A percentile compares a stretch with the other conserved stretches of the same genome.
These are phyloP conservation scores for Spea multiplicata DNA, from an alignment of 2,113 vertebrate species.

Conservation along the genomic window DNA sequence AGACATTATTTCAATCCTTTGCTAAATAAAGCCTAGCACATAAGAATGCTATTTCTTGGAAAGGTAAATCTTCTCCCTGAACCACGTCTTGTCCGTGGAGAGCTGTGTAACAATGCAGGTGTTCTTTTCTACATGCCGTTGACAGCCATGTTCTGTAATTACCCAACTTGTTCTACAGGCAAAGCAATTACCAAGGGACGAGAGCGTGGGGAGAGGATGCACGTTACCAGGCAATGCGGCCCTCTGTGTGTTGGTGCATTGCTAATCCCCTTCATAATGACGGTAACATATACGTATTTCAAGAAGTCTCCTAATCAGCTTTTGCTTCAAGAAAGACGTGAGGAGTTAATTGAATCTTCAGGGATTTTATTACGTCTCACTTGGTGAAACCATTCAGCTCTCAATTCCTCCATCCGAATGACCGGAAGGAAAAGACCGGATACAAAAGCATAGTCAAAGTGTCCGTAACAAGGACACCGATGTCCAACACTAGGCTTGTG, in stretches of 20 bases:
- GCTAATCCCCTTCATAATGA: constrained; percentile 55
- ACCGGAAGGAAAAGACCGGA: constrained; percentile 53
- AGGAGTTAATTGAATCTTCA: constrained; percentile 74
- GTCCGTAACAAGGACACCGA: too few relatives aligned
- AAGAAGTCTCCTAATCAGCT: constrained; percentile 69
- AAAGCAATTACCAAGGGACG: constrained; percentile 54
- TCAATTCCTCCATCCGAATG: constrained; percentile 65
- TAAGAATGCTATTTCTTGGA: constrained; percentile 9
- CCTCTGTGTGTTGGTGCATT: constrained; percentile 28
- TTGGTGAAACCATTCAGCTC: constrained; percentile 61
- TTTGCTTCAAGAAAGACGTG: constrained; percentile 61
- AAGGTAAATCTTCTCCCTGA: constrained; percentile 22
- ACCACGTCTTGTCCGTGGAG: constrained; percentile 47
- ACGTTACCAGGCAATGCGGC: constrained; percentile 44
- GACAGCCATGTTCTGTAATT: constrained; percentile 69
- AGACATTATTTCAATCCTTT: too few relatives aligned
- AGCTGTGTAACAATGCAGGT: constrained; percentile 43
- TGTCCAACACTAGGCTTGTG: too few relatives aligned
- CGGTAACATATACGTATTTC: constrained; percentile 59
- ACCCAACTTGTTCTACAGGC: constrained; percentile 64
- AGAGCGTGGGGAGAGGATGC: constrained; percentile 49
- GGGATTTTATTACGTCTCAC: constrained; percentile 67
- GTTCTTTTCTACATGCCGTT: constrained; percentile 58
- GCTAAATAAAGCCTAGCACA: neutral
- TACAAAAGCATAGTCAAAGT: neutral